A percentile compares a stretch with the other conserved stretches of the same genome.
Evolutionary conservation across 2,113 vertebrate species (phyloP).

Genomic region (Grus americana): DNA sequence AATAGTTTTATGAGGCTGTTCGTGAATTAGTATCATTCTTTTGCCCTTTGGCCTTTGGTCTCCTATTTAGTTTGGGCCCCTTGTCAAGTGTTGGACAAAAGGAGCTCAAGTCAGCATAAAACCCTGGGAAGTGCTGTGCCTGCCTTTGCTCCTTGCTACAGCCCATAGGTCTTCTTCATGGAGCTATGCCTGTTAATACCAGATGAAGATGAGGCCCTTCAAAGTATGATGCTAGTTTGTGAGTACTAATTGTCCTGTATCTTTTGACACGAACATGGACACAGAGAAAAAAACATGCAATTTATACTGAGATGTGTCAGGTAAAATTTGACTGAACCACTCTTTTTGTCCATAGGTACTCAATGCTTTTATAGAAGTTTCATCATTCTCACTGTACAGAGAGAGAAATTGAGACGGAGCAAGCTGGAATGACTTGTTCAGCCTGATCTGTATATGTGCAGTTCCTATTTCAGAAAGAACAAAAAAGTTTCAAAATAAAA

Average conservation of each 20-base stretch:
- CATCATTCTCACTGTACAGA: background rate
- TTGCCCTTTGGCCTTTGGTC: slow-evolving; percentile 4
- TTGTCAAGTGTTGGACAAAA: background rate
- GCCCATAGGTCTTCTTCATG: background rate
- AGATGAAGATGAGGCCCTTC: background rate
- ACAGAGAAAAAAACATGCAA: background rate
- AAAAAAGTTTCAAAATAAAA: background rate
- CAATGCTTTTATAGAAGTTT: background rate
- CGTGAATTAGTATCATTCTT: slow-evolving; percentile 31
- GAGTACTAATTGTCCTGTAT: background rate
- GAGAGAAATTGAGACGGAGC: background rate
- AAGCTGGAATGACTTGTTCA: background rate
- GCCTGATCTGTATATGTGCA: background rate
- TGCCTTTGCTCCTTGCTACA: background rate
- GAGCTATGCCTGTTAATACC: background rate
- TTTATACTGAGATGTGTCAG: background rate
- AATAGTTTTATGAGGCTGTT: slow-evolving; percentile 18
- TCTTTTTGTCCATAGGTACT: background rate
- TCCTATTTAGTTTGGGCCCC: background rate
- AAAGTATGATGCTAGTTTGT: background rate
- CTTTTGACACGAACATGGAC: background rate
- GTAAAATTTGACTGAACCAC: background rate
- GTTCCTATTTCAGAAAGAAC: background rate
- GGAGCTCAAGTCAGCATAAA: slow-evolving; percentile 8
- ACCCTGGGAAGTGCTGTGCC: background rate